Evolutionary conservation across 1,140 invertebrate genomes (phyloP).

Genomic region (Rhagoletis zephyria): DNA sequence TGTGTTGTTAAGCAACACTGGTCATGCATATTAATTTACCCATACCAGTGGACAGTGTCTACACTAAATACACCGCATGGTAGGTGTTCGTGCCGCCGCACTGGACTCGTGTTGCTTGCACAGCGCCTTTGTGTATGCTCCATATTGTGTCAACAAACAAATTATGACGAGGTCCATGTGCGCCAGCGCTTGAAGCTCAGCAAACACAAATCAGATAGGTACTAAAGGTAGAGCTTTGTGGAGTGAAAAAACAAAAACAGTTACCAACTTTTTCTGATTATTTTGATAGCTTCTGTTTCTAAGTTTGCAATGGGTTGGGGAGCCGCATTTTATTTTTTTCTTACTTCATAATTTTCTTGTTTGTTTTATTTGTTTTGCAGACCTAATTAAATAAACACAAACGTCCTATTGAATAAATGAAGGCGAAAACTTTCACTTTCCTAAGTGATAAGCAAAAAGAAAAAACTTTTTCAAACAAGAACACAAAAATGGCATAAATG

Average conservation of each 20-base stretch:
- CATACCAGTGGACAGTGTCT: neutral
- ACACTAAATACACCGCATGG: neutral
- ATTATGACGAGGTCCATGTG: neutral
- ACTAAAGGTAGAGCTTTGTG: too few relatives aligned
- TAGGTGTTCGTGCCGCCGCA: neutral
- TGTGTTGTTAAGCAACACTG: constrained; percentile 28
- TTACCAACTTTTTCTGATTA: constrained; percentile 45
- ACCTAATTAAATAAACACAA: constrained; percentile 33
- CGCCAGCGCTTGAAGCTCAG: neutral
- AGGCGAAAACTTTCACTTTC: constrained; percentile 40
- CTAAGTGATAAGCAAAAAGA: constrained; percentile 12
- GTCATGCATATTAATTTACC: constrained; percentile 48
- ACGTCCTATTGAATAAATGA: constrained; percentile 16
- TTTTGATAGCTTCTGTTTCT: neutral
- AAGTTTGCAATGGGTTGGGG: neutral
- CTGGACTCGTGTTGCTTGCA: constrained; percentile 9
- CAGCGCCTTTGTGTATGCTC: constrained; percentile 43
- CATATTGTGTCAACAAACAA: constrained; percentile 50
- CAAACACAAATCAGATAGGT: neutral
- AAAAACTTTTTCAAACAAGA: neutral
- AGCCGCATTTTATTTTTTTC: constrained; percentile 7
- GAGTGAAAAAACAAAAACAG: neutral
- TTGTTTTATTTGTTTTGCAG: constrained; percentile 17
- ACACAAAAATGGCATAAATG: neutral
- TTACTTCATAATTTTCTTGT: neutral